Evolutionary conservation across 2,113 vertebrate species (phyloP).

Genomic region (Lepisosteus osseus): DNA sequence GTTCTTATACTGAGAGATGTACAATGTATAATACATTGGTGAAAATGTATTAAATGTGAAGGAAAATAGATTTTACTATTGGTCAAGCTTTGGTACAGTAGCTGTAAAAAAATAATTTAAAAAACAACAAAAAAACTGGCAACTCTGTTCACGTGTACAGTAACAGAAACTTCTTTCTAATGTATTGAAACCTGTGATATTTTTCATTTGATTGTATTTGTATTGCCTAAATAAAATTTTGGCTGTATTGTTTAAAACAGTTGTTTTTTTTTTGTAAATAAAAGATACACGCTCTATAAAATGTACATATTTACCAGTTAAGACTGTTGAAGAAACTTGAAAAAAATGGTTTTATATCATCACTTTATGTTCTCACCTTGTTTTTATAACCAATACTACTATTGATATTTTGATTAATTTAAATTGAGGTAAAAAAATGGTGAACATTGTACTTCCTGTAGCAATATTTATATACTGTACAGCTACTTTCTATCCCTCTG

Average conservation of each 20-base stretch:
- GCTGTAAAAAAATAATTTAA: not conserved
- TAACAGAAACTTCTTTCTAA: constrained; percentile 4
- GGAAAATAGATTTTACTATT: constrained; percentile 7
- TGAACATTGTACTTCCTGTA: no score
- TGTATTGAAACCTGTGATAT: constrained; percentile 5
- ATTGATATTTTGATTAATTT: no score
- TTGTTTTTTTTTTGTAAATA: not conserved
- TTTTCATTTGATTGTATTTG: constrained; percentile 4
- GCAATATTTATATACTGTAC: no score
- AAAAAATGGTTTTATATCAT: no score
- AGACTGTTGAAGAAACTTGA: no score
- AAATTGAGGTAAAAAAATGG: no score
- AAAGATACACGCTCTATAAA: no score
- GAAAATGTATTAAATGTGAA: constrained; percentile 6
- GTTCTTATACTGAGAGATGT: not conserved
- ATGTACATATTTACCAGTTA: no score
- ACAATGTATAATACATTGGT: constrained; percentile 3
- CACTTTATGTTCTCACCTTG: no score
- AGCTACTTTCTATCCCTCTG: no score
- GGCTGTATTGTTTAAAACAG: constrained; percentile 1
- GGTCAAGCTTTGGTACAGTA: not conserved
- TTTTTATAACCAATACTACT: no score
- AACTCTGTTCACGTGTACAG: not conserved
- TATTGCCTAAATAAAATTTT: constrained; percentile 4
- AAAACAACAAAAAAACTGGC: not conserved